A percentile compares a stretch with the other conserved stretches of the same genome.
phyloP scores from a whole-genome alignment of 2,797 vertebrate species.

The Acrossocheilus wenchowensis region DNA sequence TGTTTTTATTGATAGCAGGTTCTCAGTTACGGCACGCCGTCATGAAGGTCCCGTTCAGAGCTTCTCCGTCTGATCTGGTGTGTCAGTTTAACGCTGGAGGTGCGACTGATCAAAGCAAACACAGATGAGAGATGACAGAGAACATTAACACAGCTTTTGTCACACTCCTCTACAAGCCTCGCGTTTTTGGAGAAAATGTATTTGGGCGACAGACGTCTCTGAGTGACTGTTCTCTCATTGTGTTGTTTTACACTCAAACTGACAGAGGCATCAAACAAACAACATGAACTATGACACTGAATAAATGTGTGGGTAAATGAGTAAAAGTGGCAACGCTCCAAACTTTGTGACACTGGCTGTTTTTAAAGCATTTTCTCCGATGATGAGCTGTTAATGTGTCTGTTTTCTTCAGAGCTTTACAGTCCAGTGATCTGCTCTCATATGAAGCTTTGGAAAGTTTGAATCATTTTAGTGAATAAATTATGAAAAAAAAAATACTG shows the following conservation, averaged over 20 bases:
- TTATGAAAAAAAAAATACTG: too few species aligned
- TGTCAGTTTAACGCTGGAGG: slow-evolving; percentile 14
- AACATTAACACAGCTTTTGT: background rate
- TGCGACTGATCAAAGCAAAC: slow-evolving; percentile 1
- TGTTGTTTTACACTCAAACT: background rate
- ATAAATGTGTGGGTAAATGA: background rate
- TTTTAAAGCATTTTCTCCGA: background rate
- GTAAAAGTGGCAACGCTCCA: background rate
- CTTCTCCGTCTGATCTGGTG: background rate
- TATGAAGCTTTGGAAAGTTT: background rate
- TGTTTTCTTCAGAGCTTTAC: background rate
- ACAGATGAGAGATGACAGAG: background rate
- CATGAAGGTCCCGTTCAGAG: background rate
- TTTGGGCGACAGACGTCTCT: background rate
- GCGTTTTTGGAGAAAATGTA: background rate
- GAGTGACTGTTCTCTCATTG: background rate
- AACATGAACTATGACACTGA: background rate
- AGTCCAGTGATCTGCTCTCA: background rate
- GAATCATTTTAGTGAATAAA: background rate
- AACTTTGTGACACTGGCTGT: too few species aligned
- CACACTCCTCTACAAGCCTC: background rate
- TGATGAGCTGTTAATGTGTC: background rate
- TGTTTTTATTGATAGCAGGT: background rate
- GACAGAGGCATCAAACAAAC: background rate
- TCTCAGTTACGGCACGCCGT: background rate